A percentile compares a stretch with the other conserved stretches of the same genome.
phyloP scores from a whole-genome alignment of 2,113 vertebrate genomes.

The Pagrus major region DNA sequence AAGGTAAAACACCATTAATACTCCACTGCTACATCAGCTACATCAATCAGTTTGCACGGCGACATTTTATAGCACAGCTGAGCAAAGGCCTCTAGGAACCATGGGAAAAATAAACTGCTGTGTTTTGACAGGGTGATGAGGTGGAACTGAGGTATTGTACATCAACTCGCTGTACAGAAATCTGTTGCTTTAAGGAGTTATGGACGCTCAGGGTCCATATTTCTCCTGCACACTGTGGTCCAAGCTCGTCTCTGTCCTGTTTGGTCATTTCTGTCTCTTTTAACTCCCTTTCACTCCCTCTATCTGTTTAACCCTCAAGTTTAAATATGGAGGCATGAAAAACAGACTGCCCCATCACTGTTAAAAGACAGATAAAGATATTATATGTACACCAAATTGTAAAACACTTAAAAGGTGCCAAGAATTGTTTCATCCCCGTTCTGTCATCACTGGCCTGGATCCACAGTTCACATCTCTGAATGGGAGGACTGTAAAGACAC shows the following conservation, averaged over 20 bases:
- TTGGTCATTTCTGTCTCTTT: not conserved
- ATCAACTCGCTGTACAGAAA: constrained; percentile 33
- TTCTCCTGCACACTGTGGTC: not conserved
- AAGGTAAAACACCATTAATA: constrained; percentile 32
- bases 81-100: constrained; percentile 59
- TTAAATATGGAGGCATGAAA: constrained; percentile 33
- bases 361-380: constrained; percentile 47
- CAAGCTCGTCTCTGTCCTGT: not conserved
- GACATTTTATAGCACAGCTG: constrained; percentile 40
- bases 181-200: constrained; percentile 1
- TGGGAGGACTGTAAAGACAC: not conserved
- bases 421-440: not conserved
- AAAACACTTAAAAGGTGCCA: constrained; percentile 54
- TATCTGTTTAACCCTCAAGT: not conserved
- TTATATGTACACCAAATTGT: constrained; percentile 54
- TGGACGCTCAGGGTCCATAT: not conserved
- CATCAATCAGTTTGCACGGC: constrained; percentile 36
- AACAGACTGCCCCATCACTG: constrained; percentile 7
- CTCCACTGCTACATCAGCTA: constrained; percentile 56
- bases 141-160: constrained; percentile 44
- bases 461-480: constrained; percentile 19
- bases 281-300: not conserved
- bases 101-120: constrained; percentile 42
- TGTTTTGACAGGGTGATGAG: constrained; percentile 28
- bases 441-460: not conserved